Conservation (phyloP, 2,113 vertebrate genomes). For the Pelmatolapia mariae region DNA sequence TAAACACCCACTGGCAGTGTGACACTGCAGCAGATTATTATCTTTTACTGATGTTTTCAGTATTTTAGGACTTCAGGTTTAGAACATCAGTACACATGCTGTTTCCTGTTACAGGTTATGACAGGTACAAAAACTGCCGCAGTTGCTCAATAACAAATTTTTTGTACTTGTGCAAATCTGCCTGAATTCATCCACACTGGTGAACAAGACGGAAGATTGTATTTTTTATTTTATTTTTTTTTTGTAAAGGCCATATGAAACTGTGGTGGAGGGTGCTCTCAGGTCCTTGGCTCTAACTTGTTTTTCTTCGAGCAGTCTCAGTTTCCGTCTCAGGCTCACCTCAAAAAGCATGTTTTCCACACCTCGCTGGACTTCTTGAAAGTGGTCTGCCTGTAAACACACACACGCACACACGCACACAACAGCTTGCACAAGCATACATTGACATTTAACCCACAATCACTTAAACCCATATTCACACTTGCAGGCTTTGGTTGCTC, state of each 20-base stretch:
- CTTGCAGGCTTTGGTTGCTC: neutral
- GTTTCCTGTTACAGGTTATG: slow-evolving; percentile 26
- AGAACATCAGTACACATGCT: neutral
- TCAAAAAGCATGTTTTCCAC: neutral
- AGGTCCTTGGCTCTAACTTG: neutral
- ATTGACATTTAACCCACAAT: neutral
- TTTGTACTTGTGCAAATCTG: neutral
- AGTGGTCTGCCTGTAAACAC: no score
- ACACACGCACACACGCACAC: neutral
- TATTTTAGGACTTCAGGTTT: neutral
- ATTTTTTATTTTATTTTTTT: neutral
- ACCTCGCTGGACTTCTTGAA: neutral
- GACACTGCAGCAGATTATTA: neutral
- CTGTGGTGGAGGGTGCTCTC: neutral
- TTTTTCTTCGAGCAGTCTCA: neutral
- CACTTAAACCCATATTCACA: neutral
- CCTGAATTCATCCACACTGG: neutral
- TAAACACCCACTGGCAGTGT: neutral
- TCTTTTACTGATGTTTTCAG: neutral
- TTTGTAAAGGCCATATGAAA: neutral
- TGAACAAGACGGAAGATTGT: neutral
- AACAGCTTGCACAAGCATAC: neutral
- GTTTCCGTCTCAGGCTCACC: neutral
- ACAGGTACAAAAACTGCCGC: neutral
- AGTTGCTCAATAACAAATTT: neutral